These are phyloP conservation scores for crab-eating macaque (Macaca fascicularis) DNA, from an alignment of 2,113 vertebrate species.

Conservation along the genomic window T2T-MFA8v1.1 NC_088387.1:81345501-81346000, in stretches of 20 bases:
- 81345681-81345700: no score
- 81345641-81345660: no score
- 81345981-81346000: not conserved
- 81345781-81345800: conserved; percentile 8
- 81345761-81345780: not conserved
- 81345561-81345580: not conserved
- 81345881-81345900: not conserved
- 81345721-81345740: not conserved
- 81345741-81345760: not conserved
- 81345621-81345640: no score
- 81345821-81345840: not conserved
- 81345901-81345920: not conserved
- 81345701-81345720: not conserved
- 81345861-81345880: not conserved
- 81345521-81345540: not conserved
- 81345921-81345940: not conserved
- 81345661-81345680: no score
- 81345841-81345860: not conserved
- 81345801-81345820: not conserved
- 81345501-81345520: not conserved
- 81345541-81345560: not conserved
- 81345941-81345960: not conserved
- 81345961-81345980: not conserved
- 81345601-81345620: not conserved
- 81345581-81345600: not conserved